Base-by-base conservation (phyloP, 2,888 invertebrate species). In the Prosopocoilus inquinatus region DNA sequence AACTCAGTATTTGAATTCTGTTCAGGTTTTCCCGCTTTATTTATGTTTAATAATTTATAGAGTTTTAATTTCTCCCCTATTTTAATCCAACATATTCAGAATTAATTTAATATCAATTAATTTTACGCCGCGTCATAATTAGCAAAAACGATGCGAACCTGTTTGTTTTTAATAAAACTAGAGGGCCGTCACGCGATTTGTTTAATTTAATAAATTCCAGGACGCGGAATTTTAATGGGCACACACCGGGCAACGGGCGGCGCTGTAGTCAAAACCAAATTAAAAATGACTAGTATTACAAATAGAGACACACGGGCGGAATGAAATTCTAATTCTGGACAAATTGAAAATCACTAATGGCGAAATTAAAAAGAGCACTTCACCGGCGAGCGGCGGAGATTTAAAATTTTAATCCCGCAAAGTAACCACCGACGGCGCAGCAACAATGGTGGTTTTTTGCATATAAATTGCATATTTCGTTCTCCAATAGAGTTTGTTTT, bases 381-480 rank as follows among this genome's bases (percentile, higher is more conserved):
- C 12, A 16, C 41, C 12, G 9, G 7, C 41, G 41, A 15, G 16
- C 13, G 39, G 47, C 32, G 48, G 41, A 38, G 45, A 54, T 57
- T 57, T 53, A 47, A 56, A 60, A 58, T 57, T 58, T 60, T 58
- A 60, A 60, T 60, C 58, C 55, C 38, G 51, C 50, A 60, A 60
- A 60, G 55, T 55, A 58, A 55, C 50, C 60, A 55, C 20, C 20
- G 20, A 28, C 20, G 20, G 20, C 20, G 57, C 51, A 49, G 55
- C 46, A 49, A 51, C 60, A 49, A 53, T 41, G 53, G 53, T 11
- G 41, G 47, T 61, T 61, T 61, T 66, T 63, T 64, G 63, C 64
- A 64, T 66, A 65, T 65, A 65, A 63, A 65, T 65, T 64, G 61
- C 65, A 60, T 59, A 62, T 63, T 63, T 61, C 53, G 57, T 47